A percentile compares a stretch with the other conserved stretches of the same genome.
These are phyloP conservation scores for Matsumyia berberina DNA, from an alignment of 2,888 invertebrate species.

Conservation along the genomic window DNA sequence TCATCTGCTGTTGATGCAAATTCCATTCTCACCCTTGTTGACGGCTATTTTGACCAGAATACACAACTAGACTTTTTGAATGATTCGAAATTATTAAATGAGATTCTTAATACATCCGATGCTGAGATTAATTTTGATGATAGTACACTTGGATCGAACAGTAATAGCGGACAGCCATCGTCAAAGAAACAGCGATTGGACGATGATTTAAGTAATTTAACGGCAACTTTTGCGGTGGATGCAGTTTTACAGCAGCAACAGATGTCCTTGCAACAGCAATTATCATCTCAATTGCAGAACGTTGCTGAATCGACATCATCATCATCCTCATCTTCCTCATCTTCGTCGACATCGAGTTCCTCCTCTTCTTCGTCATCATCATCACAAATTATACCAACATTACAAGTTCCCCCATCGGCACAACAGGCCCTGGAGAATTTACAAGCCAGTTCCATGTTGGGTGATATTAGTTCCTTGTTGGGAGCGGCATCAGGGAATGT, in stretches of 20 bases:
- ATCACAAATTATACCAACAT: constrained; percentile 64
- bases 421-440: constrained; percentile 59
- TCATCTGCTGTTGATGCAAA: constrained; percentile 80
- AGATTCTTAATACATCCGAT: constrained; percentile 81
- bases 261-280: constrained; percentile 32
- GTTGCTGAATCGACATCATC: constrained; percentile 58
- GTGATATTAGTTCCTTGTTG: constrained; percentile 61
- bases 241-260: constrained; percentile 41
- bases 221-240: constrained; percentile 62
- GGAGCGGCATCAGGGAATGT: constrained; percentile 46
- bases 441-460: constrained; percentile 54
- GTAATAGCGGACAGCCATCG: constrained; percentile 47
- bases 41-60: constrained; percentile 67
- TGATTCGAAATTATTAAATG: constrained; percentile 82
- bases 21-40: constrained; percentile 81
- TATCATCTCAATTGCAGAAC: constrained; percentile 37
- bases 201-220: constrained; percentile 53
- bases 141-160: constrained; percentile 71
- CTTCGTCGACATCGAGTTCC: constrained; percentile 46
- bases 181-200: constrained; percentile 63
- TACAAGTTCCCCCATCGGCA: constrained; percentile 65
- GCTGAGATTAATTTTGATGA: constrained; percentile 81
- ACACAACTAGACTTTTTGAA: constrained; percentile 81
- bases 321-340: constrained; percentile 46
- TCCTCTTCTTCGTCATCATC: constrained; percentile 53